These are phyloP conservation scores for Mystacides longicornis DNA, from an alignment of 2,888 invertebrate species.

Conservation along the genomic window DNA sequence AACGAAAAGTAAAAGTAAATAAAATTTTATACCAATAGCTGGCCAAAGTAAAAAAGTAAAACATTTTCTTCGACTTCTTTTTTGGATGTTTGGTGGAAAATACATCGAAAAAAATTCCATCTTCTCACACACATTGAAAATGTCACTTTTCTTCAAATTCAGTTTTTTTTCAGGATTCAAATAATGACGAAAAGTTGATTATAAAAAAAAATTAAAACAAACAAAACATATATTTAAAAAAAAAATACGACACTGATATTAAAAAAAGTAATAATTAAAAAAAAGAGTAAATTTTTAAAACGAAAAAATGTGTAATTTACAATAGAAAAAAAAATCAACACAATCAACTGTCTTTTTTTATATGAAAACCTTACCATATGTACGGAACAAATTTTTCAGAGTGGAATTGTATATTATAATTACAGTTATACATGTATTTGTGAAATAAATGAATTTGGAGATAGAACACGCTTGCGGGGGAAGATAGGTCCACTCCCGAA, in stretches of 20 bases:
- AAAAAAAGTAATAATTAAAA: neutral
- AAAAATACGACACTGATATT: neutral
- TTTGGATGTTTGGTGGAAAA: too few relatives aligned
- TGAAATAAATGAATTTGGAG: neutral
- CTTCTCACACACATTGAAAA: too few relatives aligned
- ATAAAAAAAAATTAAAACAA: neutral
- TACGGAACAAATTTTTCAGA: constrained; percentile 7
- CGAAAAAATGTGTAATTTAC: neutral
- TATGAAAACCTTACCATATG: constrained; percentile 17
- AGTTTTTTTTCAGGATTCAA: neutral
- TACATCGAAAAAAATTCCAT: too few relatives aligned
- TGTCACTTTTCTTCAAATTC: neutral
- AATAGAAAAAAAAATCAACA: neutral
- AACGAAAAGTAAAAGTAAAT: too few relatives aligned
- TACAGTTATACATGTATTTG: too few relatives aligned
- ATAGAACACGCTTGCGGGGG: neutral
- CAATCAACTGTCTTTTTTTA: constrained; percentile 7
- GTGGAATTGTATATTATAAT: neutral
- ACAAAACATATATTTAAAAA: neutral
- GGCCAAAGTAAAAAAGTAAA: too few relatives aligned
- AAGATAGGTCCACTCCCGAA: constrained; percentile 5
- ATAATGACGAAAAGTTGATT: neutral
- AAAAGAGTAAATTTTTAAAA: neutral
- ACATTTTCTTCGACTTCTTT: too few relatives aligned
- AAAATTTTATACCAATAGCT: too few relatives aligned